Conservation (phyloP, 1,140 invertebrate species). For the Augochlora pura region DNA sequence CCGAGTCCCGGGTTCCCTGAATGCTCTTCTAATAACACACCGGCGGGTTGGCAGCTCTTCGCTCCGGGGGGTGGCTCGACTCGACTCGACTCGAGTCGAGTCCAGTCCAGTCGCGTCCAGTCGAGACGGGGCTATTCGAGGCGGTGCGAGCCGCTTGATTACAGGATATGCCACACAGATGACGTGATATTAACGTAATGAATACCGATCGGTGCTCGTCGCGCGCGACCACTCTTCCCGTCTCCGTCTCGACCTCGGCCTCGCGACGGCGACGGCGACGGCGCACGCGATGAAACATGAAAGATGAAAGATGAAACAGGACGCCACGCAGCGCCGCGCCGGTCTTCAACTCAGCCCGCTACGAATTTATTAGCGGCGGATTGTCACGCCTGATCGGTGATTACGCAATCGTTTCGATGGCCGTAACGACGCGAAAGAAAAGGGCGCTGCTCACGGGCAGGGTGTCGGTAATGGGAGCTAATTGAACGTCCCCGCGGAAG, state of each 20-base stretch:
- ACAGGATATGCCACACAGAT: conserved; percentile 69
- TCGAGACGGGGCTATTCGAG: too few species aligned
- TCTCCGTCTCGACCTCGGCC: too few species aligned
- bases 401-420: conserved; percentile 22
- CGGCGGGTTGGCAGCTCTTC: conserved; percentile 44
- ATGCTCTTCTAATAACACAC: conserved; percentile 75
- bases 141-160: conserved; percentile 68
- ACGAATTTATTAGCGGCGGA: conserved; percentile 39
- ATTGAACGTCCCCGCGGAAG: conserved; percentile 4
- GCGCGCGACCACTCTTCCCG: neutral
- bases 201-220: conserved; percentile 60
- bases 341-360: neutral
- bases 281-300: conserved; percentile 20
- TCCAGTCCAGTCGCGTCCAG: too few species aligned
- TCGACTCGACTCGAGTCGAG: neutral
- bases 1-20: conserved; percentile 41
- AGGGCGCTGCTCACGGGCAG: neutral
- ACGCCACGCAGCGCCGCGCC: too few species aligned
- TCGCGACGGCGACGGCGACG: too few species aligned
- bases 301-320: too few species aligned
- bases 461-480: conserved; percentile 27
- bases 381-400: conserved; percentile 25
- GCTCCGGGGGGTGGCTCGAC: conserved; percentile 57
- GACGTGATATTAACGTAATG: conserved; percentile 74
- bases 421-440: conserved; percentile 28